Base-by-base conservation (phyloP, 2,888 invertebrate species). In the Toxonevra muliebris region DNA sequence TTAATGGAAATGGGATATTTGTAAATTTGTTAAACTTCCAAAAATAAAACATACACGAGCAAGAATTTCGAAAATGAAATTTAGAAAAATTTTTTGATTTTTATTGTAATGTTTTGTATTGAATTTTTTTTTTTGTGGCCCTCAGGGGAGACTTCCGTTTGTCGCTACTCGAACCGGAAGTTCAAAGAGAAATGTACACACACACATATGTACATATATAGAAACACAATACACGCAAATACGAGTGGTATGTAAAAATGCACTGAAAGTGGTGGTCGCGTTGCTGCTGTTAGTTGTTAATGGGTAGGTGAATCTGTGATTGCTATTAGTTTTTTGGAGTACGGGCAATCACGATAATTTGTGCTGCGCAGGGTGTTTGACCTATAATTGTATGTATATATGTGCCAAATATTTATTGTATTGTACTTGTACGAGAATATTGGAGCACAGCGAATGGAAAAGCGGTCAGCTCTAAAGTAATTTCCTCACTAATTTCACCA, bases 321-420 rank as follows among this genome's bases (percentile, higher is more conserved):
- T 30, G 30, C 7, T 30, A 7, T 30, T 30, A 7, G 30, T 30
- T 61, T 40, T 30, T 60, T 50, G 50, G 48, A 48, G 60, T 15
- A 40, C 50, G 40, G 10, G 30, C 12, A 40, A 13, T 12, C 13
- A 30, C 13, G 55, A 45, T n/a, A 10, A 30, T 3, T 20, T 7
- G 41, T 12, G 52, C 50, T 17, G 30, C 40, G 63, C 72, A 65
- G 74, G 76, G 79, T 79, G 75, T 77, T 76, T 81, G 81, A 81
- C 81, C 81, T 76, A 82, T 77, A 80, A 82, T 76, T 72, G 74
- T 69, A 65, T 69, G 48, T 15, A 17, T 71, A 76, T 73, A 72
- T 76, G 73, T 71, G 72, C 75, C 70, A 75, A 74, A 71, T 72
- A 59, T 30, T 30, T 30, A 65, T 5, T 52, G 45, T 43, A 54